Evolutionary conservation across 2,888 invertebrate genomes (phyloP).

Genomic region (Drosophila melanosoma): DNA sequence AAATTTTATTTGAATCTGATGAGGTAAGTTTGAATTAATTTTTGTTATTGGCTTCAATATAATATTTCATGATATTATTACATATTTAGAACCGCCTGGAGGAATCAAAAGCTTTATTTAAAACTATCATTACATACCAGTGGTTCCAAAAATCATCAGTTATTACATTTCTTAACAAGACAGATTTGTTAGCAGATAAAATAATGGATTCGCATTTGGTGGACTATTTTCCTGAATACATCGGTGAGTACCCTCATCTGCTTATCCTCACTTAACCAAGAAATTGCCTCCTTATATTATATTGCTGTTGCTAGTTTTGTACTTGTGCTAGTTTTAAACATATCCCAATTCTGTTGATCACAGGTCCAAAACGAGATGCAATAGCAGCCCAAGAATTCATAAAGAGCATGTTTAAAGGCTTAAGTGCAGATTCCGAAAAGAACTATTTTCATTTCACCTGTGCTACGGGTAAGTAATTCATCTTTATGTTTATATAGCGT

Average conservation of each 20-base stretch:
- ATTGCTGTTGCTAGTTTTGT: slow-evolving; percentile 1
- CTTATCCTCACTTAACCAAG: background rate
- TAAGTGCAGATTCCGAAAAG: slow-evolving; percentile 99
- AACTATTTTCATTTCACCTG: slow-evolving; percentile 99
- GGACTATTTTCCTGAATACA: slow-evolving; percentile 99
- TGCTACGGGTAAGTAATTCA: slow-evolving; percentile 95
- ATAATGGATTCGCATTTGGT: slow-evolving; percentile 99
- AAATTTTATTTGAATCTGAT: slow-evolving; percentile 99
- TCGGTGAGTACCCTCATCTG: slow-evolving; percentile 90
- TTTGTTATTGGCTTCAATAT: background rate
- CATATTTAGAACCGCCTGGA: slow-evolving; percentile 97
- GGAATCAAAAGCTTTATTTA: slow-evolving; percentile 99
- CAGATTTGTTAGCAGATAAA: slow-evolving; percentile 99
- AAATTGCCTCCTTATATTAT: background rate
- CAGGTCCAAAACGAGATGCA: slow-evolving; percentile 98
- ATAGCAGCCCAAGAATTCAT: slow-evolving; percentile 99
- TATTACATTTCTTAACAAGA: slow-evolving; percentile 99
- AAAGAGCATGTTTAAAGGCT: slow-evolving; percentile 99
- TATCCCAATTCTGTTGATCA: slow-evolving; percentile 11
- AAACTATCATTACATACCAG: slow-evolving; percentile 99
- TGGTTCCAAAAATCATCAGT: slow-evolving; percentile 99
- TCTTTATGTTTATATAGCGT: slow-evolving; percentile 4
- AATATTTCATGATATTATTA: background rate
- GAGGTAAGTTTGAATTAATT: slow-evolving; percentile 89
- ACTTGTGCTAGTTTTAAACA: slow-evolving; percentile 13